A percentile compares a stretch with the other conserved stretches of the same genome.
Conservation (phyloP, 2,113 vertebrate species). For the Oreotrochilus melanogaster region DNA sequence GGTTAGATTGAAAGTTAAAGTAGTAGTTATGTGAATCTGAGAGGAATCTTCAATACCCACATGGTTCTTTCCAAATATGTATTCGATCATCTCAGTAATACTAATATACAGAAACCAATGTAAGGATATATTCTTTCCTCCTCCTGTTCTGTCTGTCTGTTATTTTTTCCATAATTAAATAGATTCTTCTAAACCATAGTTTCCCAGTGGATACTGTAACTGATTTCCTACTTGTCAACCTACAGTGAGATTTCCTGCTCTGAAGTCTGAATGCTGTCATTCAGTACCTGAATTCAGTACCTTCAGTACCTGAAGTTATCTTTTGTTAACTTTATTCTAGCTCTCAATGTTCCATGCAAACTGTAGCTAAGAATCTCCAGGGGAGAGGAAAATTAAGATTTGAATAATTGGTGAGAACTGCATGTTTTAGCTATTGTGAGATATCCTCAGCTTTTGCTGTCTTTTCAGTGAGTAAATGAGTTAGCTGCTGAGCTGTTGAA, state of each 20-base stretch:
- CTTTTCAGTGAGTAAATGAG: not conserved
- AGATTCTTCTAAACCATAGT: not conserved
- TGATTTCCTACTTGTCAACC: not conserved
- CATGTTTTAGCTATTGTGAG: conserved; percentile 36
- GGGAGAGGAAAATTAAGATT: conserved; percentile 26
- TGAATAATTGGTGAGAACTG: conserved; percentile 39
- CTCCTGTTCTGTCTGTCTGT: not conserved
- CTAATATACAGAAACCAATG: not conserved
- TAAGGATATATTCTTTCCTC: not conserved
- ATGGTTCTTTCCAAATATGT: not conserved
- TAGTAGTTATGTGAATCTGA: not conserved
- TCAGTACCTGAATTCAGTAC: not conserved
- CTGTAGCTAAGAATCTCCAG: conserved; percentile 26
- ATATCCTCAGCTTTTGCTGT: conserved; percentile 43
- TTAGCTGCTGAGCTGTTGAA: conserved; percentile 59
- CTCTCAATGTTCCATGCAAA: not conserved
- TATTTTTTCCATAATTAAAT: not conserved
- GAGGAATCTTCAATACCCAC: not conserved
- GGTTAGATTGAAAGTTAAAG: not conserved
- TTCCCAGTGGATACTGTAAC: not conserved
- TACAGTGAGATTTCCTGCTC: not conserved
- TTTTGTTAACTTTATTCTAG: conserved; percentile 11
- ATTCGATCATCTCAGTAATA: not conserved
- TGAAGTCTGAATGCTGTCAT: not conserved
- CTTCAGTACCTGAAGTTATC: not conserved